Evolutionary conservation across 1,140 invertebrate genomes (phyloP), one percentile per base, ranked within the genome.

Genomic region (Ceratosolen fusciceps): DNA sequence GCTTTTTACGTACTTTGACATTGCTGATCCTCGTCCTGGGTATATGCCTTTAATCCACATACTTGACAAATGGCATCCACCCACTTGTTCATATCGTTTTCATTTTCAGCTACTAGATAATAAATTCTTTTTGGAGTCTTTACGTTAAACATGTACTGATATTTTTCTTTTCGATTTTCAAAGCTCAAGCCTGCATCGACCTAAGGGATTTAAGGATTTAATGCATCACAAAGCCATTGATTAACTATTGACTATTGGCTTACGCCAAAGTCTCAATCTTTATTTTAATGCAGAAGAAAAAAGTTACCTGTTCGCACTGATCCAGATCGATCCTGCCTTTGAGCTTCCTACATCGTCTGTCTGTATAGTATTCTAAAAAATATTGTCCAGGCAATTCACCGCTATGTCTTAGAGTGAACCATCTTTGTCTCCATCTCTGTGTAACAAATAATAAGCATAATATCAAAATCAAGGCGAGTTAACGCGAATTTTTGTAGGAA

Each of bases 261-360:
- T 21, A 9, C 14, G 5, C 10, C 19, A n/a, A n/a, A n/a, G 10
- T 19, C 21, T 3, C 19, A 52, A 52, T 52, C 49, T 3, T 16
- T 16, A 19, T 14, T 19, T 52, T 21, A 52, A 52, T 19, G 14
- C 2, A 21, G 62, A 16, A 62, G 47, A 72, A 81, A 62, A 29
- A 65, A 75, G 60, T 65, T 91, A 96, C 97, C 92, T 98, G 96
- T 91, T 98, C 96, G 90, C 97, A 98, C 87, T 98, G 95, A 92
- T 98, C 96, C 82, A 99, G 92, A 92, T 98, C 95, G 80, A 99
- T 98, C 80, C 93, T 93, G 80, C 97, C 97, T 90, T 98, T 98
- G 72, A 96, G 90, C 86, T 96, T 96, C 82, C 94, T 93, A 86
- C 95, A 95, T 83, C 94, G 93, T 85, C 94, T 93, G 88, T 98